Base-by-base conservation (phyloP, 2,888 invertebrate species). In the Clusia tigrina region DNA sequence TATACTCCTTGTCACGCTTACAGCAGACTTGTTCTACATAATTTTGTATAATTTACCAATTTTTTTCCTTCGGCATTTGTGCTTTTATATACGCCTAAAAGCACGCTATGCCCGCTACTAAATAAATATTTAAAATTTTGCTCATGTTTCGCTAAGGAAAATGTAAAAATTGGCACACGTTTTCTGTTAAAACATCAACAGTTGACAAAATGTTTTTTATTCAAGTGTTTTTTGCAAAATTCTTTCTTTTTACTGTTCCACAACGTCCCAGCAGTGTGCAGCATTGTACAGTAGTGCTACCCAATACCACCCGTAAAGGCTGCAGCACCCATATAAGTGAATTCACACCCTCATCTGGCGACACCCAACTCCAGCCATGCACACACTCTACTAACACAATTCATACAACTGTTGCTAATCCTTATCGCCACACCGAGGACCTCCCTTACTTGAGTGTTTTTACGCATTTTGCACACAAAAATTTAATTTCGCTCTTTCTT, bases 371-470 rank as follows among this genome's bases (percentile, higher is more conserved):
- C n/a, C n/a, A n/a, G n/a, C 6, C 6, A 32, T 32, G 32, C 32
- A 12, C 32, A 32, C 32, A 12, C 32, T 32, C 6, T 12, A 12
- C 22, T 48, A 9, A 48, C 57, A 61, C 62, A 60, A 58, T 42
- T 67, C 68, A 68, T 68, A 71, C 77, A 77, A 76, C 77, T 76
- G 77, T 76, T 76, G 76, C 76, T 77, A 77, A 76, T 76, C 74
- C 73, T 71, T 74, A 24, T 12, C 23, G 18, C 20, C 46, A 26
- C 48, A 46, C 37, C 26, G 26, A 54, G n/a, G 63, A 63, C 55
- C 57, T 48, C 42, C 53, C 22, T n/a, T 38, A 32, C 18, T 57
- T 20, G 18, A 5, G 17, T 10, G 25, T 63, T 54, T 38, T 63
- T 26, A 46, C 48, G 54, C 48, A 32, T 32, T 25, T 32, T 55